Evolutionary conservation across 2,888 invertebrate genomes (phyloP).

Genomic region (Bhutanitis thaidina): DNA sequence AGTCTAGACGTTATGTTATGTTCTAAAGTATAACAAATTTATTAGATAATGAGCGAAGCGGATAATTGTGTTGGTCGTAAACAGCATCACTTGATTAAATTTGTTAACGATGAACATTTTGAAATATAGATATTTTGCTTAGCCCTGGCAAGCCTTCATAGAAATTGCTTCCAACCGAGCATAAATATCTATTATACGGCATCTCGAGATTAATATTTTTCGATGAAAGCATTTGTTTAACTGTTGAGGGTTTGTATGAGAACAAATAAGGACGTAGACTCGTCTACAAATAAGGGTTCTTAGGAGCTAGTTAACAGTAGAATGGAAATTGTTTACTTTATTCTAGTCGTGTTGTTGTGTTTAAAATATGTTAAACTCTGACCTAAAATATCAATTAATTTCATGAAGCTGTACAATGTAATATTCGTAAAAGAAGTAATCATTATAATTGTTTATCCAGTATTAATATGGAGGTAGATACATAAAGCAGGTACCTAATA

Average conservation of each 20-base stretch:
- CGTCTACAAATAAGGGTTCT: constrained; percentile 66
- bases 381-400: neutral
- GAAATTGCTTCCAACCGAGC: constrained; percentile 70
- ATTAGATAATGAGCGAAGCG: constrained; percentile 40
- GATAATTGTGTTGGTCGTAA: constrained; percentile 57
- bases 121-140: constrained; percentile 38
- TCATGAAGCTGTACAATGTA: no score
- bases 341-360: constrained; percentile 16
- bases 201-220: constrained; percentile 73
- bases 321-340: constrained; percentile 35
- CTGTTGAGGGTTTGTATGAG: constrained; percentile 53
- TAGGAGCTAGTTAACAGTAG: constrained; percentile 29
- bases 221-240: constrained; percentile 49
- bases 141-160: constrained; percentile 45
- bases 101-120: constrained; percentile 49
- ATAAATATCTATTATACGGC: constrained; percentile 76
- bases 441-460: no score
- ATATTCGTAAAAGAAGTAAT: no score
- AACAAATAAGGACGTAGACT: constrained; percentile 43
- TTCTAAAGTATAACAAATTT: constrained; percentile 31
- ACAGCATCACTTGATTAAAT: constrained; percentile 60
- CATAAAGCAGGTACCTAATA: no score
- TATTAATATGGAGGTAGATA: no score
- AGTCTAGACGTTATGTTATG: constrained; percentile 42
- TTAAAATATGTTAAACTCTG: neutral